Base-by-base conservation (phyloP, 2,113 vertebrate species). In the cattle (Bos taurus) region DNA sequence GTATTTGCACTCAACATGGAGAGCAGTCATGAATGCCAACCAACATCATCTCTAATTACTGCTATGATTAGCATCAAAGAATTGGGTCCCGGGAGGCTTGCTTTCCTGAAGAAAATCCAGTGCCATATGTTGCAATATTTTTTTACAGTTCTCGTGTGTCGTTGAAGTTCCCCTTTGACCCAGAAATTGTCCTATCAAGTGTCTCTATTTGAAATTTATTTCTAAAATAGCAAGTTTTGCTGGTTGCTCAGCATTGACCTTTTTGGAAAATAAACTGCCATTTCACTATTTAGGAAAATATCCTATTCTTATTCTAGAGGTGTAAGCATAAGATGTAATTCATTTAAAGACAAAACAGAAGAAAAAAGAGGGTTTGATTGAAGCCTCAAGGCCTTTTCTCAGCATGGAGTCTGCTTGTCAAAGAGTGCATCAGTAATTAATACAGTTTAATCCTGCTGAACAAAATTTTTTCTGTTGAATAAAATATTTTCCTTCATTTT, bases 1-100 rank as follows among this genome's bases (percentile, higher is more conserved):
- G 40, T 90, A 96, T 97, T 97, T 95, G 94, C 95, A 97, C 97
- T 96, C 96, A 97, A 97, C 97, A 93, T 64, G 88, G 97, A 98
- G 95, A 95, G 91, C 90, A 2, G 95, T 98, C 93, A 92, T 91
- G 98, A 97, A 96, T 93, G 94, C 92, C 96, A 98, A 98, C 98
- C 98, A 98, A 96, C 95, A 96, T 97, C 89, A 95, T 98, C 97
- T 98, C 98, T 98, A 98, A 98, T 99, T 98, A 99, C 98, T 92
- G 67, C 97, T 98, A 96, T 97, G 98, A 98, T 98, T 98, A 98
- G 91, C 97, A 98, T 98, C 97, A 98, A 98, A 98, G 98, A 98
- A 98, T 84, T 97, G 90, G 82, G 92, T 98, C 98, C 98, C 98
- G 97, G 84, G 96, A 85, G 98, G 82, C 90, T 92, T 97, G 82